These are phyloP conservation scores for Plemyria rubiginata DNA, from an alignment of 2,888 invertebrate genomes.

Conservation along the genomic window DNA sequence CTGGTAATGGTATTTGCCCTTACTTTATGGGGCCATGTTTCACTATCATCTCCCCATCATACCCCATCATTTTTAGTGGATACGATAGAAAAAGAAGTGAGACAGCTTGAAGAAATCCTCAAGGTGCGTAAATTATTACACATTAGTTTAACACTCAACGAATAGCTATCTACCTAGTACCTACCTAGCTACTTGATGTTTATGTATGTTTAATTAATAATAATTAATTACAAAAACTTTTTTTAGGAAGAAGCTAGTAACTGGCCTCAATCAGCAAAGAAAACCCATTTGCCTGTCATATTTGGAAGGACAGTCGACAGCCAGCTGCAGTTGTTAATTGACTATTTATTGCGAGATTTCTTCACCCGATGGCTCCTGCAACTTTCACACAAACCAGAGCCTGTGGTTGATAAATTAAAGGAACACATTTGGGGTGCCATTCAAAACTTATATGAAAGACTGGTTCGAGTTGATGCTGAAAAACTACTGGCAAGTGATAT, in stretches of 20 bases:
- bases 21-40: slow-evolving; percentile 86
- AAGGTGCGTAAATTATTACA: slow-evolving; percentile 74
- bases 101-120: slow-evolving; percentile 85
- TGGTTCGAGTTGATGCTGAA: slow-evolving; percentile 91
- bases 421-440: slow-evolving; percentile 94
- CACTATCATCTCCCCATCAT: slow-evolving; percentile 87
- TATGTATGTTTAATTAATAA: too few relatives aligned
- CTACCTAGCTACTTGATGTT: too few relatives aligned
- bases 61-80: slow-evolving; percentile 85
- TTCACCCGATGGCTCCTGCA: slow-evolving; percentile 90
- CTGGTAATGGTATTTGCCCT: slow-evolving; percentile 63
- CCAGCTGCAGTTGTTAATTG: slow-evolving; percentile 92
- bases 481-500: slow-evolving; percentile 93
- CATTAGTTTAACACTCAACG: background rate
- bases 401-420: slow-evolving; percentile 87
- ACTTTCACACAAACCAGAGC: slow-evolving; percentile 87
- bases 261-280: slow-evolving; percentile 69
- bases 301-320: slow-evolving; percentile 94
- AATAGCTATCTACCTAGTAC: too few relatives aligned
- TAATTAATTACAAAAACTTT: background rate
- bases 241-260: slow-evolving; percentile 72
- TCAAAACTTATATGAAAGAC: slow-evolving; percentile 88
- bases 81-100: slow-evolving; percentile 85
- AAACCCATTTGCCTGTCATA: slow-evolving; percentile 89
- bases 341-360: slow-evolving; percentile 92